Evolutionary conservation across 2,113 vertebrate species (phyloP), one percentile per base, ranked within the genome.

Genomic region (Zosterops lateralis): DNA sequence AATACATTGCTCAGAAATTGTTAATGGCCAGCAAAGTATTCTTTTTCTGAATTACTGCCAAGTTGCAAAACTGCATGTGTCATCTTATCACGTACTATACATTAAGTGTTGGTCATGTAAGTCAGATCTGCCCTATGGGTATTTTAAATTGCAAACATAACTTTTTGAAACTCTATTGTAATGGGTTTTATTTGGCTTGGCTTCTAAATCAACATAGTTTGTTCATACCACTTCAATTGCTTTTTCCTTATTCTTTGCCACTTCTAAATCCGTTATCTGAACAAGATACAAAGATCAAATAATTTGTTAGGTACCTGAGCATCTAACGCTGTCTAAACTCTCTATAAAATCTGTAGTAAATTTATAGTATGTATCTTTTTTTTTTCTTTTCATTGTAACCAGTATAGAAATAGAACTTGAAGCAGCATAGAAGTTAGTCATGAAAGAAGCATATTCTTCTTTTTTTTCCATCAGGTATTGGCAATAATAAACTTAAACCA

Each of bases 41-140:
- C 56, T 81, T 83, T 92, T 85, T 89, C 56, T 81, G 65, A 67
- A 92, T 90, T 45, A 54, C 61, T 87, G 75, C 95, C 84, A 95
- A 89, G 56, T 92, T 96, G 92, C 91, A 95, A 96, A 93, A 84
- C 82, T 53, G 78, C 80, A 28, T 72, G 73, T 92, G 91, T 97
- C 80, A 84, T 78, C 77, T 92, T 83, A 84, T 78, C 85, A 72
- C 14, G 12, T 38, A 48, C 66, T 89, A 60, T 83, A 75, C 70
- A 84, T 84, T 84, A 91, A 92, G 74, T 29, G 70, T 50, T 92
- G 89, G 93, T 91, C 92, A 44, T 56, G 56, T 64, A 95, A 91
- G 83, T 87, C 83, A 62, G 87, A 68, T 86, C 87, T 90, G 47
- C 77, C 90, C 91, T 76, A 53, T 83, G 93, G 93, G 73, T 92